phyloP scores from a whole-genome alignment of 2,888 invertebrate genomes.

The Cantharis flavilabris region DNA sequence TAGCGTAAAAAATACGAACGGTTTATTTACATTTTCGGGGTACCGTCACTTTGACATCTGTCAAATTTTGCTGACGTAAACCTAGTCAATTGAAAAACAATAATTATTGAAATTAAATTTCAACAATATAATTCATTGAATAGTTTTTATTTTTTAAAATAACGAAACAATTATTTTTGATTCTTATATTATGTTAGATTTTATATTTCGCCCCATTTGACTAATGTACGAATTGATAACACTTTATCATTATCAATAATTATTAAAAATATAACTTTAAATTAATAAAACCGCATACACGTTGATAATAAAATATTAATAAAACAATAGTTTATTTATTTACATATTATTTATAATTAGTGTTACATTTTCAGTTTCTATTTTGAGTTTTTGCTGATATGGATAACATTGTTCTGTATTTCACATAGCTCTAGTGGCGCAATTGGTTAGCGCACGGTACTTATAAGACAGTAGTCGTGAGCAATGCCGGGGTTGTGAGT shows the following conservation, averaged over 20 bases:
- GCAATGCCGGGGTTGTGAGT: slow-evolving; percentile 99
- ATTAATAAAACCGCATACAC: not conserved
- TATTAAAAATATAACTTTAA: not conserved
- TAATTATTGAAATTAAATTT: not conserved
- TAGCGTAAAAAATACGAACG: not conserved
- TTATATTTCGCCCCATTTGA: not conserved
- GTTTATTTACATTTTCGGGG: not conserved
- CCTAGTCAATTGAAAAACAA: not conserved
- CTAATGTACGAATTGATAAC: not conserved
- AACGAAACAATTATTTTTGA: not conserved
- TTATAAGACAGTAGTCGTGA: slow-evolving; percentile 97
- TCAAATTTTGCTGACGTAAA: not conserved
- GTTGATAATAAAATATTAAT: not conserved
- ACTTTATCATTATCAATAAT: not conserved
- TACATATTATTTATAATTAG: not conserved
- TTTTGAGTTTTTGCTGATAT: not conserved
- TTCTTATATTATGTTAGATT: not conserved
- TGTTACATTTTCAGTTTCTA: not conserved
- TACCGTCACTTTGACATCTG: not conserved
- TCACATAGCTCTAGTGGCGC: slow-evolving; percentile 79
- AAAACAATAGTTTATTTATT: not conserved
- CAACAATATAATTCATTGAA: not conserved
- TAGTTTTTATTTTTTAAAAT: not conserved
- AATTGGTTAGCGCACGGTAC: slow-evolving; percentile 99
- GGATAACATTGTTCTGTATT: not conserved